Base-by-base conservation (phyloP, 2,888 invertebrate species). In the Zhuqinia jingwanae region DNA sequence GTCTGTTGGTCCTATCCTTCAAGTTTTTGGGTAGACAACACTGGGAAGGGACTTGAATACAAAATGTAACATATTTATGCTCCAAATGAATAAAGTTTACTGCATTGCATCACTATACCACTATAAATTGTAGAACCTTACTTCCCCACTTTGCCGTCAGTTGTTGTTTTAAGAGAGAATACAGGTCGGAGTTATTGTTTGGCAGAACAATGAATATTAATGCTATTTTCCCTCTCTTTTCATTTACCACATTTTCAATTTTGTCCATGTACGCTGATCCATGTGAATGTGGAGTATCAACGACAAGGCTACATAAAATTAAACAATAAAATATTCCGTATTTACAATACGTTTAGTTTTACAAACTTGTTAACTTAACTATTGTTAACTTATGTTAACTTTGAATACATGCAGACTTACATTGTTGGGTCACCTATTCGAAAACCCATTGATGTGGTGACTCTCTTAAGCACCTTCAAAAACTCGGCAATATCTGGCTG, bases 141-240 rank as follows among this genome's bases (percentile, higher is more conserved):
- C 88, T 73, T 60, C 87, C 88, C 30, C 65, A 85, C 10, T 88
- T 83, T 11, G 87, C 78, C 2, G 85, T 77, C 47, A 92, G 60
- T 92, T 90, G 90, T 89, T 93, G 93, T 91, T 94, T 94, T 81
- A 94, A 92, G n/a, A 93, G 92, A 91, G 93, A 93, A 90, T 94
- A 94, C 3, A 93, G 91, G 65, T 94, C 93, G 85, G 93, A 93
- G 79, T 92, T 92, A 90, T 93, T 93, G 77, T 92, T 93, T 0
- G 93, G 92, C 2, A 94, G 91, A 10, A 94, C 90, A 45, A 92
- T 91, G 73, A 93, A 91, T 1, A 93, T 92, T 88, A 94, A 15
- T 1, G 47, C 25, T 15, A 36, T 0, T 10, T 50, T 73, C n/a
- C n/a, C n/a, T n/a, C n/a, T n/a, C n/a, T n/a, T n/a, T 5, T 45